Percentiles rank a stretch among this genome's conserved stretches.
Conservation (phyloP, 2,888 invertebrate genomes). For the Chromoteleia sp. region DNA sequence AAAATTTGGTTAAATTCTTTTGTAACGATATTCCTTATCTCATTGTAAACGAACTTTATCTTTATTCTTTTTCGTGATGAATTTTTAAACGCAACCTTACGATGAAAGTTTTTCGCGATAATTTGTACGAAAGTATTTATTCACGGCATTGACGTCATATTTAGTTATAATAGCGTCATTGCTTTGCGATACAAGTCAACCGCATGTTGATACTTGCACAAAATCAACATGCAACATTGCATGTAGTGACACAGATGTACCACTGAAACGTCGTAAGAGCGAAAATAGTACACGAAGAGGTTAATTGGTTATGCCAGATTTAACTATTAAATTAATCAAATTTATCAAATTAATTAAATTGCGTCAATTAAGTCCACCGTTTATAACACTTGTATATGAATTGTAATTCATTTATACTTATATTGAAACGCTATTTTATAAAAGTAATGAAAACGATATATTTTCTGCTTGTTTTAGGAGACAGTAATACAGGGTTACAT, state of each 20-base stretch:
- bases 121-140: constrained; percentile 21
- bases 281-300: constrained; percentile 33
- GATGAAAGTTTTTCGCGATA: neutral
- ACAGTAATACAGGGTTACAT: constrained; percentile 87
- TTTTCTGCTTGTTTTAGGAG: constrained; percentile 86
- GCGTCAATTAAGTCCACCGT: too few relatives aligned
- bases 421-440: too few relatives aligned
- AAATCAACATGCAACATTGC: constrained; percentile 61
- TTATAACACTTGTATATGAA: too few relatives aligned
- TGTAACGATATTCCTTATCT: neutral
- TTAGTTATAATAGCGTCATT: constrained; percentile 11
- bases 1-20: constrained; percentile 4
- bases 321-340: constrained; percentile 18
- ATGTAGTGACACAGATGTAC: constrained; percentile 55
- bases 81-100: constrained; percentile 3
- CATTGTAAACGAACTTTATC: neutral
- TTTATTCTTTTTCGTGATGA: neutral
- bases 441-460: neutral
- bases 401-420: too few relatives aligned
- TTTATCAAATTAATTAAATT: too few relatives aligned
- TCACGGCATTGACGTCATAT: constrained; percentile 57
- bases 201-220: constrained; percentile 19
- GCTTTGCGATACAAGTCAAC: constrained; percentile 30
- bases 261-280: constrained; percentile 43
- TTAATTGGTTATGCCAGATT: constrained; percentile 52